phyloP scores from a whole-genome alignment of 1,140 invertebrate genomes.

The Lamellibrachia luymesi region DNA sequence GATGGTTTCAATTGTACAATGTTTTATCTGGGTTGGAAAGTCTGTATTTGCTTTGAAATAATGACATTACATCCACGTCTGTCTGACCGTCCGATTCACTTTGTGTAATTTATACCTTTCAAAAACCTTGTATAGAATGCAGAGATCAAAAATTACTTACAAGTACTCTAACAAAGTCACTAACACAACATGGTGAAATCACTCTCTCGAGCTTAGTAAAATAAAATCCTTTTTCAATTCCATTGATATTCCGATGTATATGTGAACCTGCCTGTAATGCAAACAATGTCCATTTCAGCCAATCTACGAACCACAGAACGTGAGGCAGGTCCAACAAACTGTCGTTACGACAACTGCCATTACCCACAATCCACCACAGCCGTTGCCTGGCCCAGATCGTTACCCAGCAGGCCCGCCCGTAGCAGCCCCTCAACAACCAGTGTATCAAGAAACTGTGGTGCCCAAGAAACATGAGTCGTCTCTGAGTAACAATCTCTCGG shows the following conservation, averaged over 20 bases:
- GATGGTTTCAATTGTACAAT: not conserved
- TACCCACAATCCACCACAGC: not conserved
- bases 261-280: not conserved
- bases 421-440: not conserved
- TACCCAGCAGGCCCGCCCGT: not conserved
- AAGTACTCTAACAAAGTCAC: too few species aligned
- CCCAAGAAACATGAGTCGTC: conserved; percentile 46
- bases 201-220: too few species aligned
- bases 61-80: too few species aligned
- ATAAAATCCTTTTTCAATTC: too few species aligned
- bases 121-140: too few species aligned
- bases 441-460: not conserved
- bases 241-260: not conserved
- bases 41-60: too few species aligned
- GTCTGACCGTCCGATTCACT: too few species aligned
- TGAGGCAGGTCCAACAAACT: conserved; percentile 59
- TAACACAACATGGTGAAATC: too few species aligned
- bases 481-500: conserved; percentile 79
- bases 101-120: too few species aligned
- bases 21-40: too few species aligned
- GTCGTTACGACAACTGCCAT: not conserved
- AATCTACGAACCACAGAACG: conserved; percentile 44
- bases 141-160: too few species aligned
- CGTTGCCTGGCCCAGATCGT: not conserved
- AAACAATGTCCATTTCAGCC: conserved; percentile 30